A percentile compares a stretch with the other conserved stretches of the same genome.
Conservation (phyloP, 1,140 invertebrate genomes). For the Solenopsis invicta region DNA sequence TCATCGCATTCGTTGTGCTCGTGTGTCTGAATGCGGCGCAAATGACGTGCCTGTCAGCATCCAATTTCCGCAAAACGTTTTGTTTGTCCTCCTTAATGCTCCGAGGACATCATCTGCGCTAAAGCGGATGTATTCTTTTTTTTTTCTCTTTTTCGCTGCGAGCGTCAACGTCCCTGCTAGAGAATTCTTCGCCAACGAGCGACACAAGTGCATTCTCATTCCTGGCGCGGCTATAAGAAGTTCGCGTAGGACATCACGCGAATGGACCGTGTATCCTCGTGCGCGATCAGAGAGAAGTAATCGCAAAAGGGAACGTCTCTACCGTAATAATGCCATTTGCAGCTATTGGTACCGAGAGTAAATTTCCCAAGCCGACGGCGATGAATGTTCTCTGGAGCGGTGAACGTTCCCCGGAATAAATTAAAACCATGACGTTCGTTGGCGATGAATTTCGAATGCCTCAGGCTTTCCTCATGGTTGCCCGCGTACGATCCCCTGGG, state of each 20-base stretch:
- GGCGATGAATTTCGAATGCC: slow-evolving; percentile 40
- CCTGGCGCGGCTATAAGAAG: background rate
- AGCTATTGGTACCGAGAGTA: background rate
- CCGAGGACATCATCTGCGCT: background rate
- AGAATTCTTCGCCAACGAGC: slow-evolving; percentile 16
- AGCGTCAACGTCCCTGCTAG: slow-evolving; percentile 2
- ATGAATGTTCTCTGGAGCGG: no score
- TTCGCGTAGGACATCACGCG: slow-evolving; percentile 21
- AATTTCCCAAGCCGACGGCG: background rate
- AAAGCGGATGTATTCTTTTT: no score
- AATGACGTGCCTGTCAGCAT: slow-evolving; percentile 11
- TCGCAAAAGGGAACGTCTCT: background rate
- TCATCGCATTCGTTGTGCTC: slow-evolving; percentile 13
- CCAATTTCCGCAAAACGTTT: slow-evolving; percentile 24
- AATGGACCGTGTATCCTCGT: slow-evolving; percentile 20
- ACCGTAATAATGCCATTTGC: slow-evolving; percentile 28
- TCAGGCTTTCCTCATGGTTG: slow-evolving; percentile 39
- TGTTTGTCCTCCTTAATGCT: background rate
- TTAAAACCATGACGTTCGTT: background rate
- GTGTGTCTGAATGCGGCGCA: background rate
- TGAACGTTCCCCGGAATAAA: slow-evolving; percentile 15
- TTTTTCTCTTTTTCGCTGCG: background rate
- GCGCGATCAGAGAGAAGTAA: background rate
- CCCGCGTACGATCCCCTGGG: background rate
- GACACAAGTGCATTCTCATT: slow-evolving; percentile 26